Percentiles rank a stretch among this genome's conserved stretches.
Conservation (phyloP, 2,797 vertebrate genomes). For the Urosaurus nigricauda region DNA sequence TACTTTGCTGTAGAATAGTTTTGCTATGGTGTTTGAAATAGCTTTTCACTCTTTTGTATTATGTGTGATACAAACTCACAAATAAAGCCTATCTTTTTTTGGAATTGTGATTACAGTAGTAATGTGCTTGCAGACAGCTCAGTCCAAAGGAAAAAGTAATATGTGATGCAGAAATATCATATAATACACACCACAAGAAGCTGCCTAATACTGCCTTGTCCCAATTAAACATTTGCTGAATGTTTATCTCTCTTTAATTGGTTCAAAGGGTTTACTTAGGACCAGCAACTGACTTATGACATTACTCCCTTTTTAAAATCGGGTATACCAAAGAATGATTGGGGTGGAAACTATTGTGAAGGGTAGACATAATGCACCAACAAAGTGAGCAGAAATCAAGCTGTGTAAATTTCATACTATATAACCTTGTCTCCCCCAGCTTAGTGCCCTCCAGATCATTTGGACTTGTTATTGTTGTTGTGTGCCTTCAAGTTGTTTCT, state of each 20-base stretch:
- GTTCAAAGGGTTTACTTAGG: neutral
- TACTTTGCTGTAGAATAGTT: constrained; percentile 32
- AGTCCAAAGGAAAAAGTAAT: neutral
- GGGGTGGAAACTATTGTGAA: neutral
- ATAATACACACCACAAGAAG: neutral
- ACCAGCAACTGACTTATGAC: neutral
- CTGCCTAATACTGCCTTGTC: neutral
- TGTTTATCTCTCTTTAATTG: neutral
- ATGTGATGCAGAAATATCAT: neutral
- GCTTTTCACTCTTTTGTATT: constrained; percentile 55
- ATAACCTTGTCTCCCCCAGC: neutral
- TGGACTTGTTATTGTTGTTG: too few species aligned
- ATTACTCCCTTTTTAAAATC: neutral
- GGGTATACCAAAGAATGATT: neutral
- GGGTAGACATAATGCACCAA: neutral
- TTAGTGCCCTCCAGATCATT: too few species aligned
- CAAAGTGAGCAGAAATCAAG: neutral
- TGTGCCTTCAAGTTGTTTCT: too few species aligned
- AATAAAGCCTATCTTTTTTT: constrained; percentile 66
- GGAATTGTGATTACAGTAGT: constrained; percentile 47
- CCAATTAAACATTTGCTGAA: too few species aligned
- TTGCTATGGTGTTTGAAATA: constrained; percentile 53
- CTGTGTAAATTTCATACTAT: neutral
- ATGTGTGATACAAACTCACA: constrained; percentile 58
- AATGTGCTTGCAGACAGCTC: neutral